Base-by-base conservation (phyloP, 2,113 vertebrate genomes). In the Ctenomys sociabilis region DNA sequence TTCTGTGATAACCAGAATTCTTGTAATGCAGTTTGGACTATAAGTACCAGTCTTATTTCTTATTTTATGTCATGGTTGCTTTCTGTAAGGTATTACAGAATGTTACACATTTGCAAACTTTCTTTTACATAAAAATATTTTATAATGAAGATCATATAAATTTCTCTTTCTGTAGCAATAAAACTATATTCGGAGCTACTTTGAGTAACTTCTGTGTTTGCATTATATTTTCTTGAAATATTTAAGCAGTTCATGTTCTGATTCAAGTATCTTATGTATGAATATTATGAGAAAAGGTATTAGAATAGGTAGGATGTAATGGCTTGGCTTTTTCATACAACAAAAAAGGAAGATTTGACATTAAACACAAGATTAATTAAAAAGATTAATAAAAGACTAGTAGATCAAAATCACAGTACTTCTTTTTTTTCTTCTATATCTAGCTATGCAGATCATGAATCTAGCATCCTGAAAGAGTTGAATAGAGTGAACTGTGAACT, bases 21-120 rank as follows among this genome's bases (percentile, higher is more conserved):
- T 94, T 92, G 37, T n/a, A 68, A 45, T 30, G 26, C 24, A 89
- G 9, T 93, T 85, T 91, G 88, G 66, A 82, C 17, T 88, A 12
- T 32, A 54, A 68, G 3, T 77, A 13, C 12, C 13, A 28, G 43
- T 49, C 75, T 78, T 83, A 54, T 30, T 75, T 59, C 21, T 94
- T 40, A 88, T 83, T 85, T 93, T 85, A 88, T 89, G 43, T 10
- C 17, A 57, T 82, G 17, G 12, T 37, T 85, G 24, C 19, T 64
- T 96, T 94, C 64, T 64, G 57, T 93, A 57, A 93, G 54, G 19
- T 54, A 17, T 85, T n/a, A n/a, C n/a, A n/a, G 24, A 66, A 61
- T 84, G 11, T 77, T 40, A 73, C 3, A 59, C 45, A 80, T 78
- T 64, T 17, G 66, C 24, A 40, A 64, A 40, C 1, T 75, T 40